Evolutionary conservation across 2,113 vertebrate genomes (phyloP), one percentile per base, ranked within the genome.

Genomic region (Semnornis frantzii): DNA sequence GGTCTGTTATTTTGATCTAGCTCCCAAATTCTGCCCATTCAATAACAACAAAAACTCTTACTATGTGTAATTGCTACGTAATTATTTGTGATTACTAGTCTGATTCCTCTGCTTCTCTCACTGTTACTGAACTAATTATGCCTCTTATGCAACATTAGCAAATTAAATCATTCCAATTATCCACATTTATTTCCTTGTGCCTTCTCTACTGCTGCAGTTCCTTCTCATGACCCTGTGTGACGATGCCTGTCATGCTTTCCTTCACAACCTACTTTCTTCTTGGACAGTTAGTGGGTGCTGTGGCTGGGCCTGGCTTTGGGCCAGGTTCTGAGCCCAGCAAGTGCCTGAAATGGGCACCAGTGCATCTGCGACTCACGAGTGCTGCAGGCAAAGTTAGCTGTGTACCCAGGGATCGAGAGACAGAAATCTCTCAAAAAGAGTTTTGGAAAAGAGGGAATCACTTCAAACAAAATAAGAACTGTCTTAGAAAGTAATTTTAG

Each of bases 91-190:
- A 96, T 97, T 94, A 93, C 94, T 90, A 92, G 94, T 95, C 91
- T 93, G 94, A 95, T 96, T 96, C 78, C 92, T 92, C 84, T 88
- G 95, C 92, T 87, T 95, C 93, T 94, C 93, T 96, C 93, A 71
- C 95, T 95, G 96, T 96, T 96, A 93, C 92, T 96, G 96, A 95
- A 95, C 95, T 97, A 97, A 97, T 96, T 97, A 93, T 13, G 66
- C 92, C 94, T 96, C 93, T 96, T 96, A 95, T 97, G 96, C 94
- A 95, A 96, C 94, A 93, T 96, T 96, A 97, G 96, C 96, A 95
- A 97, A 96, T 96, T 94, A 96, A 97, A 97, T 94, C 87, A 94
- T 96, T 95, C 94, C 95, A 96, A 95, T 96, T 95, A 97, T 95
- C 93, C 30, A 15, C 93, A 90, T 92, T 96, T 95, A 94, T 93